Evolutionary conservation across 2,888 invertebrate species (phyloP).

Genomic region (Fissipunctia ypsillon): DNA sequence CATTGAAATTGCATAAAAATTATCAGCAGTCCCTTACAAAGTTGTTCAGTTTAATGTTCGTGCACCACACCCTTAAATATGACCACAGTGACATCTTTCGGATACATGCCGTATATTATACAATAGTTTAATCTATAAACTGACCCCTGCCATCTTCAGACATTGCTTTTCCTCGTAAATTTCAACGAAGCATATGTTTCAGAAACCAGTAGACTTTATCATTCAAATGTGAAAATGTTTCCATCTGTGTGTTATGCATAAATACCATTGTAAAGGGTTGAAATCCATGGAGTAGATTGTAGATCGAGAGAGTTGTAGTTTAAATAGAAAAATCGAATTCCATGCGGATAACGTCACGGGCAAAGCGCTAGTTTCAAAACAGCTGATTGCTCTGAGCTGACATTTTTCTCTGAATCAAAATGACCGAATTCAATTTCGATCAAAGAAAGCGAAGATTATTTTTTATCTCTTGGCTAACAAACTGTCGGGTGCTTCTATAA

Average conservation of each 20-base stretch:
- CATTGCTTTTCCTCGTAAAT: not conserved
- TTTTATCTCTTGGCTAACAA: conserved; percentile 55
- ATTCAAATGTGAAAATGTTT: not conserved
- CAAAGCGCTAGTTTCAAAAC: not conserved
- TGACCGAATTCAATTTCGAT: conserved; percentile 48
- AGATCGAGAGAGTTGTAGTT: not conserved
- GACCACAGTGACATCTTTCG: too few relatives aligned
- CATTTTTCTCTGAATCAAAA: conserved; percentile 16
- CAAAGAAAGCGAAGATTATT: conserved; percentile 29
- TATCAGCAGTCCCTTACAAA: not conserved
- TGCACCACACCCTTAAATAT: too few relatives aligned
- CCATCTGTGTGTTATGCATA: not conserved
- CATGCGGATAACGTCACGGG: not conserved
- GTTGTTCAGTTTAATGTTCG: not conserved
- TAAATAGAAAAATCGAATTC: not conserved
- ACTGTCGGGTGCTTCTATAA: conserved; percentile 54
- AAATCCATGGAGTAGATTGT: not conserved
- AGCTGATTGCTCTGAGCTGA: not conserved
- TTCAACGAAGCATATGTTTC: not conserved
- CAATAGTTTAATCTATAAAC: too few relatives aligned
- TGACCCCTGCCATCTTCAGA: not conserved
- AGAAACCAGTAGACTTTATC: not conserved
- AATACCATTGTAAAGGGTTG: not conserved
- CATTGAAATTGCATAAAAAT: not conserved
- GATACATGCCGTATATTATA: too few relatives aligned